Evolutionary conservation across 2,888 invertebrate species (phyloP).

Genomic region (Leucania comma): DNA sequence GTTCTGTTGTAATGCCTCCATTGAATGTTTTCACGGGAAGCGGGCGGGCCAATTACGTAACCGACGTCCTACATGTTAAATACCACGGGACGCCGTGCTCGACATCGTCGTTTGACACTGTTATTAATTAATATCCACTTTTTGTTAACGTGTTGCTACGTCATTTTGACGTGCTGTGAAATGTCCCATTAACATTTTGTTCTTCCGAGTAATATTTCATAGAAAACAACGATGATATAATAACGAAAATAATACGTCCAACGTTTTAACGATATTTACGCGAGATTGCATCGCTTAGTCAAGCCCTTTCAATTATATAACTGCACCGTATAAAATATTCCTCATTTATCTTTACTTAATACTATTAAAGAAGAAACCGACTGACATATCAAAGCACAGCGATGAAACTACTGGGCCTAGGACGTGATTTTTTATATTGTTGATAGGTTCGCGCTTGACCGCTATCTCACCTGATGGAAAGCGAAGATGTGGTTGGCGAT

Average conservation of each 20-base stretch:
- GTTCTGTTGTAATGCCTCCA: conserved; percentile 22
- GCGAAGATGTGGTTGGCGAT: too few relatives aligned
- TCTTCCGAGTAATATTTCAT: conserved; percentile 15
- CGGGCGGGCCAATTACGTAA: conserved; percentile 58
- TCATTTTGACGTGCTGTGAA: conserved; percentile 33
- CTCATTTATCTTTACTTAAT: neutral
- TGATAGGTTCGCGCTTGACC: too few relatives aligned
- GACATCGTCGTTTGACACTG: conserved; percentile 49
- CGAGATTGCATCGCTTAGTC: conserved; percentile 15
- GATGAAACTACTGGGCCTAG: too few relatives aligned
- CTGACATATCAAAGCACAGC: too few relatives aligned
- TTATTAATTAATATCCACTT: conserved; percentile 56
- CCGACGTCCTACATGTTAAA: conserved; percentile 54
- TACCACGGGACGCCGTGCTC: conserved; percentile 49
- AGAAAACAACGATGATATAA: too few relatives aligned
- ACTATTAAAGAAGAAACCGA: too few relatives aligned
- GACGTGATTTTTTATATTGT: too few relatives aligned
- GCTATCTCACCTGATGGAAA: too few relatives aligned
- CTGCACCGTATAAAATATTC: neutral
- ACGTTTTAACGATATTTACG: conserved; percentile 1
- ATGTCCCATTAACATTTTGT: conserved; percentile 31
- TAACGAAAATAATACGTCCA: neutral
- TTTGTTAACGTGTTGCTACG: conserved; percentile 39
- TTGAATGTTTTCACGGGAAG: conserved; percentile 30
- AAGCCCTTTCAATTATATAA: conserved; percentile 19